phyloP scores from a whole-genome alignment of 2,113 vertebrate genomes.

The Speoplatyrhinus poulsoni region DNA sequence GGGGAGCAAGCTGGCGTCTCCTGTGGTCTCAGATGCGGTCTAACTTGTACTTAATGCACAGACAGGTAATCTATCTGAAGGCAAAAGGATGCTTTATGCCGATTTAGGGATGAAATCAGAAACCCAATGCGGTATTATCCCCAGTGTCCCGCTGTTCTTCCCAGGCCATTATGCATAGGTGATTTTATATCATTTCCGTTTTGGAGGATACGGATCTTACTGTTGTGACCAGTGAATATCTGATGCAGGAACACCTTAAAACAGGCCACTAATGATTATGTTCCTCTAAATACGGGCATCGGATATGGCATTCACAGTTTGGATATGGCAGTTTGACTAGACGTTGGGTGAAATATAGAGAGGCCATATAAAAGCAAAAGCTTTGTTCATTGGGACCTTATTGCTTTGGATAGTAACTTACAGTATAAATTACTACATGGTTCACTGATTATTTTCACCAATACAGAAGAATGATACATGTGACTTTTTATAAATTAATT shows the following conservation, averaged over 20 bases:
- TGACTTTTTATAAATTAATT: too few species aligned
- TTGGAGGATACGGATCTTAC: conserved; percentile 43
- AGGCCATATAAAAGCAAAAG: too few species aligned
- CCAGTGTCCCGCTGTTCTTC: conserved; percentile 49
- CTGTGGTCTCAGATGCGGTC: conserved; percentile 72
- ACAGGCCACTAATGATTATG: conserved; percentile 1
- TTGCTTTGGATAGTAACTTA: too few species aligned
- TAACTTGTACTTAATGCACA: conserved; percentile 75
- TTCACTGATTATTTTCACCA: too few species aligned
- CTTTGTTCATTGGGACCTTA: too few species aligned
- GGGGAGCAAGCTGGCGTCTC: conserved; percentile 64
- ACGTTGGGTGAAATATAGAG: not conserved
- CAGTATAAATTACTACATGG: too few species aligned
- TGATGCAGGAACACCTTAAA: conserved; percentile 26
- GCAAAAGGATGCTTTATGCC: conserved; percentile 58
- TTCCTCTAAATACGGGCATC: conserved; percentile 12
- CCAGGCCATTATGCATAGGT: conserved; percentile 53
- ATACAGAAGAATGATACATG: too few species aligned
- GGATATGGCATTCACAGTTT: conserved; percentile 13
- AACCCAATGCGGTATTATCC: conserved; percentile 55
- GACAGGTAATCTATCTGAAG: conserved; percentile 77
- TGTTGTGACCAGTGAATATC: conserved; percentile 28
- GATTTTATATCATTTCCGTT: conserved; percentile 46
- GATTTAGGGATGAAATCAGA: conserved; percentile 74
- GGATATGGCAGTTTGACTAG: conserved; percentile 2